These are phyloP conservation scores for Aleiodes leptofemur DNA, from an alignment of 2,888 invertebrate species.

Conservation along the genomic window DNA sequence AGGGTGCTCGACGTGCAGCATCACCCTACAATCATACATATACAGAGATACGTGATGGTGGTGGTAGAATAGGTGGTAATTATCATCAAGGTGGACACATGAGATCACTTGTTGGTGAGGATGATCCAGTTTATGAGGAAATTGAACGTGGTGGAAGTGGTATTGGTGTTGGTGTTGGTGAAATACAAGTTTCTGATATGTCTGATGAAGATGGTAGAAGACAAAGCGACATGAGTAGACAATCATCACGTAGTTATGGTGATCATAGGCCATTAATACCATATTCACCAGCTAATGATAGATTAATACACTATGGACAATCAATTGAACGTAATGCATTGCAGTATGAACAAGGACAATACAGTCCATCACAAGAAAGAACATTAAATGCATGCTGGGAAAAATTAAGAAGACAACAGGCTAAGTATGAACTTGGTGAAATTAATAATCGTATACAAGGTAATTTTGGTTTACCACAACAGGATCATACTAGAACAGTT, in stretches of 20 bases:
- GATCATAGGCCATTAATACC: slow-evolving; percentile 89
- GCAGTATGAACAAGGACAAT: slow-evolving; percentile 64
- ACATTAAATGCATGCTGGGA: slow-evolving; percentile 71
- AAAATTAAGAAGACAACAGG: slow-evolving; percentile 69
- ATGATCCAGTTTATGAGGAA: slow-evolving; percentile 89
- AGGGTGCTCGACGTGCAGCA: slow-evolving; percentile 75
- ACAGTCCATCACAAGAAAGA: slow-evolving; percentile 67
- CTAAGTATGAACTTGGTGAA: slow-evolving; percentile 71
- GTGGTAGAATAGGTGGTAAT: slow-evolving; percentile 62
- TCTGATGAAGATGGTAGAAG: slow-evolving; percentile 87
- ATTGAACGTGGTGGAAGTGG: slow-evolving; percentile 79
- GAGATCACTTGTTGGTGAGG: slow-evolving; percentile 71
- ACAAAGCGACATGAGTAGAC: slow-evolving; percentile 84
- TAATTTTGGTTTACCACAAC: slow-evolving; percentile 66
- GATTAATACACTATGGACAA: slow-evolving; percentile 72
- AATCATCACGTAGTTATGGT: slow-evolving; percentile 85
- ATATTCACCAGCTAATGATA: slow-evolving; percentile 83
- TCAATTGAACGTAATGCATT: slow-evolving; percentile 57
- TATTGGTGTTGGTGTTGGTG: slow-evolving; percentile 71
- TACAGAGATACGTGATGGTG: slow-evolving; percentile 82
- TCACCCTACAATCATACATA: slow-evolving; percentile 86
- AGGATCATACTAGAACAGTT: slow-evolving; percentile 76
- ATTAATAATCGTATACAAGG: slow-evolving; percentile 65
- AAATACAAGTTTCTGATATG: slow-evolving; percentile 85
- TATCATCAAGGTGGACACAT: slow-evolving; percentile 74